These are phyloP conservation scores for Rhagonycha lutea DNA, from an alignment of 2,888 invertebrate species.

Conservation along the genomic window DNA sequence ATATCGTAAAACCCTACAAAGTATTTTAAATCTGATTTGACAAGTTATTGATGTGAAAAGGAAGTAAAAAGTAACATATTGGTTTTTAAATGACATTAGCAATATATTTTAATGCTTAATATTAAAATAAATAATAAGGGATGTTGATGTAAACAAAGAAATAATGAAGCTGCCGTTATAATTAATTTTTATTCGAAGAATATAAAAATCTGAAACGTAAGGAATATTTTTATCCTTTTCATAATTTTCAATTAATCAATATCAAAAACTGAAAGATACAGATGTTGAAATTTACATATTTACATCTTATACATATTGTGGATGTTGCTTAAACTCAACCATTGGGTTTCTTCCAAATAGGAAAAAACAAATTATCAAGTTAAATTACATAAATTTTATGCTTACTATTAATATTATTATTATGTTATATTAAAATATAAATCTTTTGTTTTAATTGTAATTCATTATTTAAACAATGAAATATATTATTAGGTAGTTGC, in stretches of 20 bases:
- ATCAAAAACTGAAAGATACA: not conserved
- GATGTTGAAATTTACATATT: not conserved
- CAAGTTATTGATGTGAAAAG: not conserved
- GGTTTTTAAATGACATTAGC: not conserved
- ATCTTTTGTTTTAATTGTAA: too few relatives aligned
- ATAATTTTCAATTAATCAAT: not conserved
- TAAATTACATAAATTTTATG: too few relatives aligned
- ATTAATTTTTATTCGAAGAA: too few relatives aligned
- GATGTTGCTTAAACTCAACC: not conserved
- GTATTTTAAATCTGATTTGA: not conserved
- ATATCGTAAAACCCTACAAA: not conserved
- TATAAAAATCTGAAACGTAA: too few relatives aligned
- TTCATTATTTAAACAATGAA: too few relatives aligned
- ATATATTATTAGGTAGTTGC: too few relatives aligned
- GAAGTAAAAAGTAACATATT: not conserved
- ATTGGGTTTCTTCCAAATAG: not conserved
- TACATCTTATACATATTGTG: not conserved
- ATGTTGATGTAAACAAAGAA: not conserved
- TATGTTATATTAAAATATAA: too few relatives aligned
- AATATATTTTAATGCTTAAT: not conserved
- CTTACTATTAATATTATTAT: too few relatives aligned
- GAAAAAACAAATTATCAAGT: not conserved
- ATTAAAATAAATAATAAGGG: not conserved
- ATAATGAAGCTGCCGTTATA: not conserved
- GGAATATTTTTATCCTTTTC: not conserved